Evolutionary conservation across 2,888 invertebrate genomes (phyloP).

Genomic region (Melinaea menophilus): DNA sequence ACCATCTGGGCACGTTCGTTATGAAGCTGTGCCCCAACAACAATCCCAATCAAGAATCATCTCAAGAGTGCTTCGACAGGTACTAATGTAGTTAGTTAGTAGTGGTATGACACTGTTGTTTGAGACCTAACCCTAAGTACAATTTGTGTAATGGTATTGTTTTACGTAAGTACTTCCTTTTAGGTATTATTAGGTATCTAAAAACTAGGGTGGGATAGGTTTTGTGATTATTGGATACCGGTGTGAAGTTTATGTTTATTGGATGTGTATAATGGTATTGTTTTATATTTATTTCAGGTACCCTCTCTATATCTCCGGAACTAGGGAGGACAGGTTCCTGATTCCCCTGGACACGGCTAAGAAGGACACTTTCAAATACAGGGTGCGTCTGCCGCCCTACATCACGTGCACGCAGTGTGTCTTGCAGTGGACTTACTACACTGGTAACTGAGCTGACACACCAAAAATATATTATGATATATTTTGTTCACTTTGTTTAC

Average conservation of each 20-base stretch:
- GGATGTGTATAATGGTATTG: neutral
- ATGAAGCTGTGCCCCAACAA: conserved; percentile 92
- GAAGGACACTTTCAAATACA: conserved; percentile 81
- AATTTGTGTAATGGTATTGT: too few species aligned
- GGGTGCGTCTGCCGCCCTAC: conserved; percentile 87
- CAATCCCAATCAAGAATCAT: conserved; percentile 86
- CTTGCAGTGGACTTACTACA: conserved; percentile 95
- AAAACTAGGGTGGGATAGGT: too few species aligned
- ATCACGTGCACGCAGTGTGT: conserved; percentile 93
- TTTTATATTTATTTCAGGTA: conserved; percentile 64
- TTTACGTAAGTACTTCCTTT: too few species aligned
- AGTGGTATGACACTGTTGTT: too few species aligned
- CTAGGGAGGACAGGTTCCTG: conserved; percentile 82
- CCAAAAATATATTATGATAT: too few species aligned
- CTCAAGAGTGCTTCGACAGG: conserved; percentile 90
- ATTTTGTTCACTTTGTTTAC: too few species aligned
- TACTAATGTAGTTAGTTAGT: conserved; percentile 35
- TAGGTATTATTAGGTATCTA: too few species aligned
- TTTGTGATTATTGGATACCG: too few species aligned
- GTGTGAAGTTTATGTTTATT: neutral
- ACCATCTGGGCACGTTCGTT: conserved; percentile 92
- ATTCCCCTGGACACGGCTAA: conserved; percentile 86
- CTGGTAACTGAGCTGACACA: conserved; percentile 70
- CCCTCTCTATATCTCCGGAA: conserved; percentile 85
- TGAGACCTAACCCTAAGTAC: too few species aligned